Base-by-base conservation (phyloP, 1,140 invertebrate genomes). In the Drosophila arawakana region DNA sequence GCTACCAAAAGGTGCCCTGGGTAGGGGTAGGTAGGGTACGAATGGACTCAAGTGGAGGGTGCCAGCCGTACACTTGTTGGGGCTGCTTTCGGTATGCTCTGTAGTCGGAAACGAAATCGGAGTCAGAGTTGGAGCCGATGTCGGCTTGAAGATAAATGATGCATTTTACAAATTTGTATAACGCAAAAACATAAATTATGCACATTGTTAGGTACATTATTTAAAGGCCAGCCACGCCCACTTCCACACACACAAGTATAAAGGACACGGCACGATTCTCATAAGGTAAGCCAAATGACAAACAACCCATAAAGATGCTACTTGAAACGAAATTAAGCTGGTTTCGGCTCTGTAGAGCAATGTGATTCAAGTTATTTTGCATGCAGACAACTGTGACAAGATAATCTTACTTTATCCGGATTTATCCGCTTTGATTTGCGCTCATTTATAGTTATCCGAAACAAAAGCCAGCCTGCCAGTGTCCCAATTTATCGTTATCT, bases 101-200 rank as follows among this genome's bases (percentile, higher is more conserved):
- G 44, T 15, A 7, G 11, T 52, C 10, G 11, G 21, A 52, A 7
- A 30, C 11, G 49, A 3, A 43, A 35, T 54, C 49, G 50, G 9
- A 39, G 67, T 46, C 49, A 21, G 8, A 61, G 59, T 61, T n/a
- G 55, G 61, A 35, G 63, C 50, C 81, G 67, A 25, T 57, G 68
- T 72, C 67, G 43, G 62, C 55, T 66, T 35, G 61, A 86, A 86
- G 79, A 86, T 86, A 86, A 86, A 86, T 88, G 83, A 82, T 82
- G 83, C 76, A 82, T 88, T 86, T 82, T 82, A 82, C 76, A 82
- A 82, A 82, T 84, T 83, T 86, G 79, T 86, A 88, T 82, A 88
- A 86, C 68, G 72, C 66, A 70, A 82, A 82, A 82, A 77, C 82
- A 88, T 88, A 88, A 82, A 82, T 88, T 80, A 69, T 74, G 79